Evolutionary conservation across 2,113 vertebrate genomes (phyloP).

Genomic region (Pedionomus torquatus): DNA sequence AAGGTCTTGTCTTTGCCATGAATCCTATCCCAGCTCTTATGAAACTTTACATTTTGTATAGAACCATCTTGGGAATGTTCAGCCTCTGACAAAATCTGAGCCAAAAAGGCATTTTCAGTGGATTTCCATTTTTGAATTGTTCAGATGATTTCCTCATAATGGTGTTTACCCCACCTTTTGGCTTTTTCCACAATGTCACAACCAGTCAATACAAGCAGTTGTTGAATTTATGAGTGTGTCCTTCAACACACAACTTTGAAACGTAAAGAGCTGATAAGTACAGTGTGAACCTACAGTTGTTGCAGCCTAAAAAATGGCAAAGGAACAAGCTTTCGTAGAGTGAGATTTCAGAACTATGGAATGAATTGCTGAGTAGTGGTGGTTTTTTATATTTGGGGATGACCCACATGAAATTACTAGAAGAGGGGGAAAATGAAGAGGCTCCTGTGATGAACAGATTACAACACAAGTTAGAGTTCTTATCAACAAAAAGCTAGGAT

Average conservation of each 20-base stretch:
- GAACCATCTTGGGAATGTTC: background rate
- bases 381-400: background rate
- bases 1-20: background rate
- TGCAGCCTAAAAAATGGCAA: background rate
- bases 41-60: background rate
- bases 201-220: background rate
- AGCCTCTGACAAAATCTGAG: background rate
- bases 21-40: background rate
- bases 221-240: background rate
- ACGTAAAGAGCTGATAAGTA: background rate
- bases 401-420: background rate
- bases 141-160: background rate
- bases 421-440: background rate
- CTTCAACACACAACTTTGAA: background rate
- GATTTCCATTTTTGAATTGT: background rate
- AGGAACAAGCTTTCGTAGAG: background rate
- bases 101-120: background rate
- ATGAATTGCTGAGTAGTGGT: background rate
- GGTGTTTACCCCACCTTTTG: background rate
- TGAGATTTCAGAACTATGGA: background rate
- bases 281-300: background rate
- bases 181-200: background rate
- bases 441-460: accelerated
- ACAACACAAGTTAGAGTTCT: background rate
- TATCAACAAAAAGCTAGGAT: background rate